Conservation (phyloP, 1,140 invertebrate genomes). For the Pseudomyrmex gracilis region DNA sequence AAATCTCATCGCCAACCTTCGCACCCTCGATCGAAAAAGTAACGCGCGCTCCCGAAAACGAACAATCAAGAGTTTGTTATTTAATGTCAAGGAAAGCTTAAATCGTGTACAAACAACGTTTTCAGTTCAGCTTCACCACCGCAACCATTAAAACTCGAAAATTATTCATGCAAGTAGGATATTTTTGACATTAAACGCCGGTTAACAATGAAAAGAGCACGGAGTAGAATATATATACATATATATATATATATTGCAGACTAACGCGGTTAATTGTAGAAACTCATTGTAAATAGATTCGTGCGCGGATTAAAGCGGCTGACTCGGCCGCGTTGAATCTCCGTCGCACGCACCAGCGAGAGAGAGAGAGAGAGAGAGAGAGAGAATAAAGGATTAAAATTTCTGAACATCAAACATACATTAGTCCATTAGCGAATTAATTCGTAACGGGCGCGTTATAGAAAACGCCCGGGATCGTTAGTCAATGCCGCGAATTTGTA, state of each 20-base stretch:
- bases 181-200: neutral
- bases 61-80: neutral
- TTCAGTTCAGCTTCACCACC: constrained; percentile 4
- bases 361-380: neutral
- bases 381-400: constrained; percentile 42
- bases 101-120: neutral
- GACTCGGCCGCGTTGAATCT: neutral
- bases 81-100: neutral
- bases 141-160: neutral
- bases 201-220: neutral
- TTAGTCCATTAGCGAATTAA: constrained; percentile 85
- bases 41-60: neutral
- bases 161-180: constrained; percentile 7
- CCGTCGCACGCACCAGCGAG: too few relatives aligned
- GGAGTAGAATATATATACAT: too few relatives aligned
- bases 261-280: constrained; percentile 4
- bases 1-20: constrained; percentile 28
- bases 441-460: constrained; percentile 79
- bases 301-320: neutral
- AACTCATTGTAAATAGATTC: constrained; percentile 26
- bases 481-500: constrained; percentile 69
- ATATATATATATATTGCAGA: neutral
- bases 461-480: constrained; percentile 75
- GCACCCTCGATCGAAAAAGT: neutral
- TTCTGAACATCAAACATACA: constrained; percentile 77